Evolutionary conservation across 1,140 invertebrate species (phyloP), one percentile per base, ranked within the genome.

Genomic region (Tetragonula clypearis): DNA sequence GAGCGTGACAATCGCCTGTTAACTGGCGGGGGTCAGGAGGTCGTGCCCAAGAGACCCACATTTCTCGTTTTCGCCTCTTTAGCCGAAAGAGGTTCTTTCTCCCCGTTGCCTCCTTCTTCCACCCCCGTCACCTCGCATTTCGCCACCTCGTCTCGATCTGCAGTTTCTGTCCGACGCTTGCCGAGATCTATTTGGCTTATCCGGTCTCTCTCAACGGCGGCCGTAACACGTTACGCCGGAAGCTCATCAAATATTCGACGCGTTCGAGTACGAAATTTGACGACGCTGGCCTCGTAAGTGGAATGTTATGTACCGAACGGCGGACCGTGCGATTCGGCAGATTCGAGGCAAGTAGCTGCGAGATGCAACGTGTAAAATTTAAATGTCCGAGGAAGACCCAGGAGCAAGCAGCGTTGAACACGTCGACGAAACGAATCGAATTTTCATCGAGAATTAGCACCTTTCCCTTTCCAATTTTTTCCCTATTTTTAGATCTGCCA

Each of bases 41-140:
- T 89, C 88, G 84, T 75, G 88, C 83, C 68, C 82, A 82, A 68
- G 60, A 87, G 86, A 89, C 88, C 68, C 75, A 76, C 76, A 87
- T 88, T 78, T 82, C 73, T 81, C 49, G 41, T 84, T 68, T 17
- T 84, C 69, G 30, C 60, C 75, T 73, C 82, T 81, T 84, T 66
- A 62, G 65, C 55, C 41, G 41, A 49, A 49, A 6, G 41, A 49
- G 35, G 69, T 62, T 87, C 35, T n/a, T 35, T 35, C 35, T 35
- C 35, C 35, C 71, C 41, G 41, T 77, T 9, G 19, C 35, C n/a
- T 75, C 53, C 19, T 41, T 68, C 49, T 69, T 41, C 15, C 23
- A 0, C 56, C 49, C 41, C 41, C 8, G 72, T 68, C 80, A 9
- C n/a, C 9, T 56, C 35, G 56, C 30, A 41, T 66, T 30, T 14